phyloP scores from a whole-genome alignment of 1,140 invertebrate genomes.

The Asobara japonica region DNA sequence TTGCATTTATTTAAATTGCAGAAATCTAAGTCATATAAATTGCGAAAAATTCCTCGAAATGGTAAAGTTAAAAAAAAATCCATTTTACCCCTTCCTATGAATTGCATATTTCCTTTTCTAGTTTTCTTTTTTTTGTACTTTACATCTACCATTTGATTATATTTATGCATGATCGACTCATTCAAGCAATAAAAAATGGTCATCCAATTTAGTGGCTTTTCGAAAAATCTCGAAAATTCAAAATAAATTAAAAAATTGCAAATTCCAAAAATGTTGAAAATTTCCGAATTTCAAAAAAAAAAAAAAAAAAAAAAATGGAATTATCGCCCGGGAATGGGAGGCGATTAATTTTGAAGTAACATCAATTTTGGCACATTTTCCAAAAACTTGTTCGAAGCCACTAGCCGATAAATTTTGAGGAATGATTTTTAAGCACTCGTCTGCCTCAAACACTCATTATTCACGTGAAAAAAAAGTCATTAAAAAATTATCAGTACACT shows the following conservation, averaged over 20 bases:
- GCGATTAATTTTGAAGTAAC: too few relatives aligned
- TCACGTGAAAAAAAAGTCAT: not conserved
- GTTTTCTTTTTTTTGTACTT: constrained; percentile 1
- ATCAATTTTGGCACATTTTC: not conserved
- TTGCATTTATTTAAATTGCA: too few relatives aligned
- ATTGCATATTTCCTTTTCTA: too few relatives aligned
- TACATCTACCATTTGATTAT: not conserved
- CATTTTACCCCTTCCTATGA: too few relatives aligned
- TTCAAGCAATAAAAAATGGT: not conserved
- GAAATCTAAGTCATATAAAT: too few relatives aligned
- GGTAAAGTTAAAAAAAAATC: too few relatives aligned
- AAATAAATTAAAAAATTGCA: not conserved
- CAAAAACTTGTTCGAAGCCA: not conserved
- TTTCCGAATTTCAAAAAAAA: not conserved
- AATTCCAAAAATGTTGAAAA: not conserved
- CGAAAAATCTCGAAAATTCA: not conserved
- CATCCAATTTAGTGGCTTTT: not conserved
- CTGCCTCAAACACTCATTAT: not conserved
- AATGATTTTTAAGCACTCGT: not conserved
- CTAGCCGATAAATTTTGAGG: not conserved
- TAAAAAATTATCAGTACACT: not conserved
- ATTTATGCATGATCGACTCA: not conserved
- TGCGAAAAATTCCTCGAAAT: too few relatives aligned
- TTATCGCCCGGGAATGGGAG: too few relatives aligned
- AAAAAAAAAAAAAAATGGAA: too few relatives aligned